Evolutionary conservation across 2,888 invertebrate species (phyloP), one percentile per base, ranked within the genome.

Genomic region (Volucella inanis): DNA sequence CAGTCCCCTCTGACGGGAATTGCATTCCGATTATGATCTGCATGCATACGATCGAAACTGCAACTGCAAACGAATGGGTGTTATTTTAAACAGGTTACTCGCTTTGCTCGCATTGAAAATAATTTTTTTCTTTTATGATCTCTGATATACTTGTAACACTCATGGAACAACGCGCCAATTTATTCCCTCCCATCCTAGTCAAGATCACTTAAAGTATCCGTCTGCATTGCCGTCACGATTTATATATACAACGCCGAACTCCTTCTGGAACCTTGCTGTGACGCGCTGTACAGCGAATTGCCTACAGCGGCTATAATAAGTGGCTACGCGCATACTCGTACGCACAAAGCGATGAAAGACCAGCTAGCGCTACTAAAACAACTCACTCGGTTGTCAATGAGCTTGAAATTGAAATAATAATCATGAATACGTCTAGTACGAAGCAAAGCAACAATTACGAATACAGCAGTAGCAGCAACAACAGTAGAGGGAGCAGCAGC

Each of bases 381-480:
- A 78, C 22, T 67, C 50, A 43, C 31, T 57, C 68, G 49, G 57
- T 72, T 76, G 79, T 78, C 78, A 87, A 82, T 87, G 87, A 84
- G 87, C 87, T 87, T 87, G 84, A 87, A 84, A 87, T 87, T 87
- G 81, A 74, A 87, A 84, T 84, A 74, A 72, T 68, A 75, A 55
- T 68, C 79, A 68, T 57, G 68, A 79, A 4, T 31, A 31, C 31
- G 6, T 31, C 6, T 4, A 31, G 57, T 68, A 68, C 55, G 78
- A 54, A 50, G 71, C 61, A 75, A 70, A 78, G 64, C 74, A 74
- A 78, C 78, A 70, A 62, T 74, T 59, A 72, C n/a, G n/a, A n/a
- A n/a, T n/a, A n/a, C 64, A 79, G 39, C 70, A 57, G 55, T 15
- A 22, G 45, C 50, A 61, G 52, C 61, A 38, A 11, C 31, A 55